Percentiles rank a stretch among this genome's conserved stretches.
These are phyloP conservation scores for Hydrozoanthus tunicans DNA, from an alignment of 64 coral and sea anemone genomes.

Conservation along the genomic window DNA sequence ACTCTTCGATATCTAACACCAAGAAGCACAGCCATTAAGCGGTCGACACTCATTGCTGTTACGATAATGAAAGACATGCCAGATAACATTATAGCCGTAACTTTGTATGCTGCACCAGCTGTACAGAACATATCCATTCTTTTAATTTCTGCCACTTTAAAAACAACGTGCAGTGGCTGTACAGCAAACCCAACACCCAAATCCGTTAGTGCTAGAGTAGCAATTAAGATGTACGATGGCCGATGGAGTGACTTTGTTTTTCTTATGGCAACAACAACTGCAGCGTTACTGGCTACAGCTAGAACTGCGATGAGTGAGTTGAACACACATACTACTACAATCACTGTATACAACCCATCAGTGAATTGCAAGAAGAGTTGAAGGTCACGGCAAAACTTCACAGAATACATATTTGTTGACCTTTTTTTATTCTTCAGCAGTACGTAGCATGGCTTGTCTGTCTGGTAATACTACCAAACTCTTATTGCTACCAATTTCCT, in stretches of 20 bases:
- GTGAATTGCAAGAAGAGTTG: constrained; percentile 31
- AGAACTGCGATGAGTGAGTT: not conserved
- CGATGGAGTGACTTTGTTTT: not conserved
- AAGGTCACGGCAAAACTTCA: not conserved
- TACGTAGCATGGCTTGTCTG: too few relatives aligned
- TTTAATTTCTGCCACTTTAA: constrained; percentile 42
- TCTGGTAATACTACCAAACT: too few relatives aligned
- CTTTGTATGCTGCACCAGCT: constrained; percentile 38
- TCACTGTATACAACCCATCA: constrained; percentile 2
- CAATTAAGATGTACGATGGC: constrained; percentile 25
- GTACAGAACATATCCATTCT: constrained; percentile 1
- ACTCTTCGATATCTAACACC: constrained; percentile 5
- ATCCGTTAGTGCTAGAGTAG: constrained; percentile 23
- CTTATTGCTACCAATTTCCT: too few relatives aligned
- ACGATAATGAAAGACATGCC: constrained; percentile 39
- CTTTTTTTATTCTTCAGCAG: too few relatives aligned
- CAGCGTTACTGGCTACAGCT: not conserved
- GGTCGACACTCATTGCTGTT: constrained; percentile 34
- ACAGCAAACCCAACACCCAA: constrained; percentile 33
- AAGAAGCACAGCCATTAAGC: constrained; percentile 21
- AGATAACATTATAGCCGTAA: not conserved
- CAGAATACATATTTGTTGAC: not conserved
- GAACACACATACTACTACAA: constrained; percentile 8
- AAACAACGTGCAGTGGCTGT: constrained; percentile 23
- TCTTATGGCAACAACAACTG: constrained; percentile 9